Evolutionary conservation across 2,888 invertebrate species (phyloP).

Genomic region (Falcaria lacertinaria): DNA sequence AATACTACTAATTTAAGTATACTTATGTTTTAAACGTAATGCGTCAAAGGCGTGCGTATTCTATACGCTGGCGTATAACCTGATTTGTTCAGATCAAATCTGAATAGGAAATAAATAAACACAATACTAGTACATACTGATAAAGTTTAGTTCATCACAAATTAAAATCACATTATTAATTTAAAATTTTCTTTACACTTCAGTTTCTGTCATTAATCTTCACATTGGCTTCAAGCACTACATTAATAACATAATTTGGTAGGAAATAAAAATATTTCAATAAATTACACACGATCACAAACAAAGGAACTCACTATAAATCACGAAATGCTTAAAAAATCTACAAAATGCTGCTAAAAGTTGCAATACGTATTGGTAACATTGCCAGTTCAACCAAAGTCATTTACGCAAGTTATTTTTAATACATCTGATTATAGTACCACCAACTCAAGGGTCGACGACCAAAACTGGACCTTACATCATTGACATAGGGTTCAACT

Average conservation of each 20-base stretch:
- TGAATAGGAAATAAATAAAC: constrained; percentile 21
- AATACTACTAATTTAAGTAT: too few species aligned
- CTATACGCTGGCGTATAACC: constrained; percentile 6
- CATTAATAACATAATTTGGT: neutral
- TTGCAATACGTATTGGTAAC: neutral
- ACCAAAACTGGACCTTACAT: too few species aligned
- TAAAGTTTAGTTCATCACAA: neutral
- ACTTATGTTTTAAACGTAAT: constrained; percentile 6
- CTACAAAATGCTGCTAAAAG: neutral
- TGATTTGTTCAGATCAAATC: constrained; percentile 42
- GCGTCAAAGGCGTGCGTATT: constrained; percentile 14
- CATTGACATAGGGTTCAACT: too few species aligned
- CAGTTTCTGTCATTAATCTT: neutral
- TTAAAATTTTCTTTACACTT: too few species aligned
- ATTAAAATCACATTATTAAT: too few species aligned
- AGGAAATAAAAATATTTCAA: constrained; percentile 4
- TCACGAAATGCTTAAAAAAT: constrained; percentile 2
- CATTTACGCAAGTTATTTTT: too few species aligned
- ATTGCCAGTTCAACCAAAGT: neutral
- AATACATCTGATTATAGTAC: too few species aligned
- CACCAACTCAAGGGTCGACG: too few species aligned
- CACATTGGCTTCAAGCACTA: neutral
- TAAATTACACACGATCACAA: constrained; percentile 9
- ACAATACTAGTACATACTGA: constrained; percentile 11
- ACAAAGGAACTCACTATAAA: constrained; percentile 8